A percentile compares a stretch with the other conserved stretches of the same genome.
Conservation (phyloP, 2,888 invertebrate species). For the Piscicola geometra region DNA sequence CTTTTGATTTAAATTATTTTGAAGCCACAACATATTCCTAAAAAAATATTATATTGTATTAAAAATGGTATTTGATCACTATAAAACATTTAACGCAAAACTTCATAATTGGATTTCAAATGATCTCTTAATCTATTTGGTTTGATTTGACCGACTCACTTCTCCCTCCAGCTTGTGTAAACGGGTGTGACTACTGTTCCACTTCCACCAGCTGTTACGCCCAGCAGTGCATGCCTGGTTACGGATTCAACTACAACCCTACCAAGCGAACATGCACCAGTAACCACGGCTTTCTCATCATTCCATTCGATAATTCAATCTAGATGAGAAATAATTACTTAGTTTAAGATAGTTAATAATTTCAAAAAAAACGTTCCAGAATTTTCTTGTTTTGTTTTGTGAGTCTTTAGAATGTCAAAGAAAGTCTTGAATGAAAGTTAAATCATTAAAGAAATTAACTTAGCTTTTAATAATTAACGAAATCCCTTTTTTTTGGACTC, state of each 20-base stretch:
- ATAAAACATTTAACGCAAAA: too few relatives aligned
- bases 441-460: background rate
- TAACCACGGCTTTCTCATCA: too few relatives aligned
- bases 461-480: background rate
- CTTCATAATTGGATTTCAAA: too few relatives aligned
- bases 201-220: constrained; percentile 23
- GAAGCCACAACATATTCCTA: too few relatives aligned
- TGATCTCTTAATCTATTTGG: background rate
- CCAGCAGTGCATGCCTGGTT: constrained; percentile 36
- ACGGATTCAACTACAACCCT: constrained; percentile 34
- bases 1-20: too few relatives aligned
- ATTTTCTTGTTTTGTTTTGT: background rate
- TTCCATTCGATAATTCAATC: too few relatives aligned
- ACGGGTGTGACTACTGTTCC: constrained; percentile 31
- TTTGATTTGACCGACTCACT: background rate
- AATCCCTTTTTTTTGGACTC: too few relatives aligned
- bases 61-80: too few relatives aligned
- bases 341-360: too few relatives aligned
- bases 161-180: constrained; percentile 29
- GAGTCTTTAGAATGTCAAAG: too few relatives aligned
- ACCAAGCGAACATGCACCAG: constrained; percentile 28
- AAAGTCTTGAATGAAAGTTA: background rate
- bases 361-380: too few relatives aligned
- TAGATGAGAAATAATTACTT: too few relatives aligned
- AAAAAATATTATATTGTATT: background rate